phyloP scores from a whole-genome alignment of 2,113 vertebrate genomes.

The Bubalus kerabau region DNA sequence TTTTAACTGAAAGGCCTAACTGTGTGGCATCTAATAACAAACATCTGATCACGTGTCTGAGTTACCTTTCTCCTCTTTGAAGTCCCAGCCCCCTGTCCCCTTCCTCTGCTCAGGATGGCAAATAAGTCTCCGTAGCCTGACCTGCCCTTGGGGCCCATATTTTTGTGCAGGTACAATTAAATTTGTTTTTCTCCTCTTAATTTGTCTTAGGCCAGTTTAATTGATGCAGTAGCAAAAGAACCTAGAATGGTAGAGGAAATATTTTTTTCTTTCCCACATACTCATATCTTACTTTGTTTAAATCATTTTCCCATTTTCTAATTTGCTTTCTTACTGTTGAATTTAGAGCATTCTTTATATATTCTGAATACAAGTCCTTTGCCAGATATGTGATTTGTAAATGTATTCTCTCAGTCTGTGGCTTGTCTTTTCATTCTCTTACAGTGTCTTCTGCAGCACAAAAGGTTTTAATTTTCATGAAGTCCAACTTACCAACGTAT shows the following conservation, averaged over 20 bases:
- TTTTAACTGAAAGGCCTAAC: background rate
- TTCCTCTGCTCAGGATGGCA: background rate
- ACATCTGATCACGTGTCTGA: background rate
- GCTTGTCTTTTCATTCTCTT: background rate
- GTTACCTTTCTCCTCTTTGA: background rate
- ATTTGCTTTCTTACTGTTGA: background rate
- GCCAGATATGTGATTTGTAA: background rate
- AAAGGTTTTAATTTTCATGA: background rate
- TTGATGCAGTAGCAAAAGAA: background rate
- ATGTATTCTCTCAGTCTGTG: background rate
- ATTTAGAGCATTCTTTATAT: background rate
- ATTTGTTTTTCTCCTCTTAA: background rate
- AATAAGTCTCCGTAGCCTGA: background rate
- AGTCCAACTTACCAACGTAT: background rate
- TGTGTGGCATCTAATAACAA: background rate
- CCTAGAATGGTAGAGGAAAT: background rate
- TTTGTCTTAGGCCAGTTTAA: background rate
- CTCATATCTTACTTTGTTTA: background rate
- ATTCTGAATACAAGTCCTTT: background rate
- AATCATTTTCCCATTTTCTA: background rate
- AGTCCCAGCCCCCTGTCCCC: background rate
- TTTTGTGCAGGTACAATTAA: background rate
- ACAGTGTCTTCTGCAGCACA: background rate
- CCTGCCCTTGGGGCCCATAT: background rate
- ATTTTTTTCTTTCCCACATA: background rate